These are phyloP conservation scores for Neodontobutis hainanensis DNA, from an alignment of 2,113 vertebrate genomes.

Conservation along the genomic window DNA sequence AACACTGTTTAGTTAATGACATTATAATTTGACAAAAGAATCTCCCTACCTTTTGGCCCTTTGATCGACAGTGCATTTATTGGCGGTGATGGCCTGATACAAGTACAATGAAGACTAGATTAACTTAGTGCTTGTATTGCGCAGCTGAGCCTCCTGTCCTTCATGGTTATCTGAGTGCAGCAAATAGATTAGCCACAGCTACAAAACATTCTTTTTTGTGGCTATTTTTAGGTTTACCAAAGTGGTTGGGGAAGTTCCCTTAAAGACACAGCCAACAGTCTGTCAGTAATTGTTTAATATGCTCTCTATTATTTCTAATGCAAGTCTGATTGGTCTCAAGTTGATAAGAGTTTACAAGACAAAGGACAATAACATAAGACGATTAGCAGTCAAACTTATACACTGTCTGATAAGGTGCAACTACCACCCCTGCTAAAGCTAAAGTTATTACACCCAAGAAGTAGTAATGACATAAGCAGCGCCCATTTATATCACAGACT, in stretches of 20 bases:
- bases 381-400: no score
- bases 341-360: no score
- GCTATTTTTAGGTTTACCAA: conserved; percentile 49
- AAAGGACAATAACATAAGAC: no score
- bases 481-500: conserved; percentile 4
- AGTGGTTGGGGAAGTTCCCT: no score
- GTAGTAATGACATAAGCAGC: conserved; percentile 3
- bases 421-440: no score
- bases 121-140: conserved; percentile 25
- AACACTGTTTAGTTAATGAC: neutral
- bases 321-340: no score
- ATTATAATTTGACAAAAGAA: neutral
- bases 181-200: conserved; percentile 36
- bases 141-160: conserved; percentile 49
- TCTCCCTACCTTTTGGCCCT: no score
- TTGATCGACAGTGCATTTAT: conserved; percentile 27
- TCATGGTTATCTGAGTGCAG: conserved; percentile 36
- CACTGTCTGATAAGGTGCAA: no score
- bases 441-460: no score
- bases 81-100: conserved; percentile 30
- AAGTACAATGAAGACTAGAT: conserved; percentile 28
- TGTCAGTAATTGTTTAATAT: no score
- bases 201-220: conserved; percentile 26
- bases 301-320: no score
- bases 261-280: no score